Evolutionary conservation across 92 coral and sea anemone genomes (phyloP).

Genomic region (Palythoa grandis): DNA sequence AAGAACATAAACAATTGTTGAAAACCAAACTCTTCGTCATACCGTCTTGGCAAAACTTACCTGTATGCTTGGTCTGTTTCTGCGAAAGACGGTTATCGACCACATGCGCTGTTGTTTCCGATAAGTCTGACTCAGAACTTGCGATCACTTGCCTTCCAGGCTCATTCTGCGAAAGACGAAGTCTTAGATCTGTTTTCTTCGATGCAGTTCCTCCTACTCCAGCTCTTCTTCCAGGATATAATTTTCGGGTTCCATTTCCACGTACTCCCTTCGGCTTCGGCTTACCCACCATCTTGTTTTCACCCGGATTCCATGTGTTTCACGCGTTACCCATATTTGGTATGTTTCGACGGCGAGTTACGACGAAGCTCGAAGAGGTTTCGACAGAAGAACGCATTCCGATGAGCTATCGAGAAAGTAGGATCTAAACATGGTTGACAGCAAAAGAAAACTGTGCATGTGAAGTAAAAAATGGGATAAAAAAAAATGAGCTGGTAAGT

Average conservation of each 20-base stretch:
- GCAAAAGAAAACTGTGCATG: too few species aligned
- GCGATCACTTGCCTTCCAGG: slow-evolving; percentile 1
- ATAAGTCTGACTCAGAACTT: not conserved
- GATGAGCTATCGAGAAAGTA: slow-evolving; percentile 8
- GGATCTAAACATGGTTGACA: not conserved
- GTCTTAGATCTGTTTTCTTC: slow-evolving; percentile 10
- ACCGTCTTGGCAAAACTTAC: not conserved
- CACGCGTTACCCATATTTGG: slow-evolving; percentile 28
- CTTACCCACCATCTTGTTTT: slow-evolving; percentile 35
- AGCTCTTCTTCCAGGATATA: not conserved
- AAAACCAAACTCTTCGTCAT: not conserved
- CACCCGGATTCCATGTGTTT: not conserved
- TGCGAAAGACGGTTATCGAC: not conserved
- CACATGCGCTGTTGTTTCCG: not conserved
- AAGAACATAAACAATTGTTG: too few species aligned
- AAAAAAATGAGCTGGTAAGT: slow-evolving; percentile 36
- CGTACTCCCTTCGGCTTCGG: not conserved
- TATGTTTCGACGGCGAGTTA: not conserved
- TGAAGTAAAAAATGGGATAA: too few species aligned
- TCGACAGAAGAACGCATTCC: slow-evolving; percentile 10
- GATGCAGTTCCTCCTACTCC: not conserved
- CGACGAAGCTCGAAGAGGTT: not conserved
- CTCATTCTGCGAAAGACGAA: slow-evolving; percentile 6
- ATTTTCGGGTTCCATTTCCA: not conserved
- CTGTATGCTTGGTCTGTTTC: not conserved